phyloP scores from a whole-genome alignment of 2,888 invertebrate genomes.

The Subacronicta megacephala region DNA sequence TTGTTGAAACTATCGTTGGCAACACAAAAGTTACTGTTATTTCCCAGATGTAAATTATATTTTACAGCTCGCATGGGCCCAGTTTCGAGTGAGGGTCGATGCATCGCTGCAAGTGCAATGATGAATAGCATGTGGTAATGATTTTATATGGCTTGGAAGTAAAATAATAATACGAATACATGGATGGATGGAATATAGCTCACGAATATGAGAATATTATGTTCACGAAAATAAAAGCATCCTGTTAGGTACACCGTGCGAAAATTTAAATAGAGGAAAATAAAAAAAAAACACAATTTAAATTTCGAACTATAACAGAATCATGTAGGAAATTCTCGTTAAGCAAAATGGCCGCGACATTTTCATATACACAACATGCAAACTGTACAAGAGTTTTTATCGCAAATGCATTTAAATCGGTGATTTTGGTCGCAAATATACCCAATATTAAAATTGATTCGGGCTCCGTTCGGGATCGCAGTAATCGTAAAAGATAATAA shows the following conservation, averaged over 20 bases:
- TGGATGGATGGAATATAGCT: too few relatives aligned
- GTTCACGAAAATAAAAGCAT: too few relatives aligned
- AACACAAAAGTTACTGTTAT: constrained; percentile 3
- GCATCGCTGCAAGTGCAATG: constrained; percentile 33
- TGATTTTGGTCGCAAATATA: constrained; percentile 54
- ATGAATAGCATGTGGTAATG: constrained; percentile 48
- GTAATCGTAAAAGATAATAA: constrained; percentile 73
- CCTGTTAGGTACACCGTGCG: too few relatives aligned
- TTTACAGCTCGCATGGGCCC: constrained; percentile 38
- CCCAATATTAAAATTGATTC: constrained; percentile 66
- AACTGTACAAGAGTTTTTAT: constrained; percentile 41
- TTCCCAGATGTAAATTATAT: constrained; percentile 35
- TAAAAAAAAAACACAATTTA: constrained; percentile 13
- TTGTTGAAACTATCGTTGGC: background rate
- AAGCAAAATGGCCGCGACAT: constrained; percentile 19
- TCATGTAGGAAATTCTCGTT: constrained; percentile 14
- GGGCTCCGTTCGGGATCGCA: constrained; percentile 52
- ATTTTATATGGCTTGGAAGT: constrained; percentile 51
- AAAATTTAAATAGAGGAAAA: too few relatives aligned
- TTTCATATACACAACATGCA: constrained; percentile 28
- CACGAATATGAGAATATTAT: too few relatives aligned
- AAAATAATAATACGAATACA: constrained; percentile 42
- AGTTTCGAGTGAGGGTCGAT: constrained; percentile 36
- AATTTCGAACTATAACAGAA: constrained; percentile 29
- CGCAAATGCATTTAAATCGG: constrained; percentile 62